Conservation (phyloP, 2,888 invertebrate species). For the Chymomyza amoena region DNA sequence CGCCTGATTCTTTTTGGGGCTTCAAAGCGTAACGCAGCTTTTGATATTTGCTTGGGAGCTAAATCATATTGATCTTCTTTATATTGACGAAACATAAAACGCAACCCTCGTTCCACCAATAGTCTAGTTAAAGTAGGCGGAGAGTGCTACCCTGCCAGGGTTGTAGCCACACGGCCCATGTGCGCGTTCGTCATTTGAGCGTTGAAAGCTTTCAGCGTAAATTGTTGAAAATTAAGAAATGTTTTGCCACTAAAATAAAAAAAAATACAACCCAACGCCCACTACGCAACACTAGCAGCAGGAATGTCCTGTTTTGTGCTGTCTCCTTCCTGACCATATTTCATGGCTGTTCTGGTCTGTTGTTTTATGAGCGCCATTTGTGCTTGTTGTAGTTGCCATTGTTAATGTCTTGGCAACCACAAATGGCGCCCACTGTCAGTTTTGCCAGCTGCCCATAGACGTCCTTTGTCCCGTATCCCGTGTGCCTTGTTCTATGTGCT, state of each 20-base stretch:
- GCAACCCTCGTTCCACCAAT: too few relatives aligned
- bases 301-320: slow-evolving; percentile 14
- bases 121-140: too few relatives aligned
- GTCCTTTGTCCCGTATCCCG: slow-evolving; percentile 4
- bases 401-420: slow-evolving; percentile 73
- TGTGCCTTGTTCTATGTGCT: slow-evolving; percentile 6
- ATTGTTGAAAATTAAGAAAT: slow-evolving; percentile 75
- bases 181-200: slow-evolving; percentile 67
- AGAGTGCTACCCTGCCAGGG: not conserved
- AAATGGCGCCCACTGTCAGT: slow-evolving; percentile 57
- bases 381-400: slow-evolving; percentile 54
- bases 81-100: too few relatives aligned
- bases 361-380: slow-evolving; percentile 69
- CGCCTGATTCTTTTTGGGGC: too few relatives aligned
- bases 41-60: too few relatives aligned
- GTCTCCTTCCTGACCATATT: slow-evolving; percentile 58
- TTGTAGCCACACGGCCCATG: slow-evolving; percentile 10
- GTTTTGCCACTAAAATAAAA: slow-evolving; percentile 38
- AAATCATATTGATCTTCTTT: too few relatives aligned
- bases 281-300: slow-evolving; percentile 34
- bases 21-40: too few relatives aligned
- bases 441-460: slow-evolving; percentile 1
- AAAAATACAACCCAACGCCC: slow-evolving; percentile 5
- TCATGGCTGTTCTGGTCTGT: slow-evolving; percentile 60
- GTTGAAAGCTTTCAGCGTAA: slow-evolving; percentile 71